Evolutionary conservation across 2,888 invertebrate species (phyloP).

Genomic region (Scrobipalpa atriplicella): DNA sequence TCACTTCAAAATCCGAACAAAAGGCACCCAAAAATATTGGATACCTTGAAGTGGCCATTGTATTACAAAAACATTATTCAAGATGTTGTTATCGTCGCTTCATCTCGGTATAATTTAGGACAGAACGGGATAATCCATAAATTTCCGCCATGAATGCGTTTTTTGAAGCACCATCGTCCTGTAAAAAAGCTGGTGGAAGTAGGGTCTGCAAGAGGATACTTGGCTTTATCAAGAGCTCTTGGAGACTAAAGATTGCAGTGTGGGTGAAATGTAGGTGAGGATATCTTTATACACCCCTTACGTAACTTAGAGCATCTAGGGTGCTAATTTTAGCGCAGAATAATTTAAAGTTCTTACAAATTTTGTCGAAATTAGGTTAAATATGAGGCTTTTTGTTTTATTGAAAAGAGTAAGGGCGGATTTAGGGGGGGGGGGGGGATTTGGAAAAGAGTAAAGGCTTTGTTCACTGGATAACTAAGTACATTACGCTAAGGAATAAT

Average conservation of each 20-base stretch:
- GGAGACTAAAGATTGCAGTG: constrained; percentile 18
- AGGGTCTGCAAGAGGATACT: constrained; percentile 15
- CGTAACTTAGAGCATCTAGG: not conserved
- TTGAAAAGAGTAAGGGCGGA: too few species aligned
- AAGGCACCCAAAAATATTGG: not conserved
- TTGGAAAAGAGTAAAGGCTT: too few species aligned
- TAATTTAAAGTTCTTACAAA: too few species aligned
- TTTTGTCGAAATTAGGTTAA: too few species aligned
- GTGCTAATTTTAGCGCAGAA: not conserved
- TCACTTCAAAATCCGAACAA: not conserved
- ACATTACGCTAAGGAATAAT: too few species aligned
- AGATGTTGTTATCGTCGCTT: not conserved
- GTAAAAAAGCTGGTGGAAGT: constrained; percentile 12
- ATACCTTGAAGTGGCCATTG: not conserved
- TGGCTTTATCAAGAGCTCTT: constrained; percentile 10
- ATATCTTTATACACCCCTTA: not conserved
- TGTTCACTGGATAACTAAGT: too few species aligned
- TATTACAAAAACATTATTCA: constrained; percentile 13
- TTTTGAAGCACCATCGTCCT: not conserved
- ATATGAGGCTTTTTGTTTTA: too few species aligned
- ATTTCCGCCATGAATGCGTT: constrained; percentile 16
- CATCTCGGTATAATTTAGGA: constrained; percentile 13
- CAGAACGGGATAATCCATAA: constrained; percentile 12
- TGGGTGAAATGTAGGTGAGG: not conserved
- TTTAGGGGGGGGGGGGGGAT: too few species aligned